Conservation (phyloP, 2,888 invertebrate genomes). For the Norana najaformis region DNA sequence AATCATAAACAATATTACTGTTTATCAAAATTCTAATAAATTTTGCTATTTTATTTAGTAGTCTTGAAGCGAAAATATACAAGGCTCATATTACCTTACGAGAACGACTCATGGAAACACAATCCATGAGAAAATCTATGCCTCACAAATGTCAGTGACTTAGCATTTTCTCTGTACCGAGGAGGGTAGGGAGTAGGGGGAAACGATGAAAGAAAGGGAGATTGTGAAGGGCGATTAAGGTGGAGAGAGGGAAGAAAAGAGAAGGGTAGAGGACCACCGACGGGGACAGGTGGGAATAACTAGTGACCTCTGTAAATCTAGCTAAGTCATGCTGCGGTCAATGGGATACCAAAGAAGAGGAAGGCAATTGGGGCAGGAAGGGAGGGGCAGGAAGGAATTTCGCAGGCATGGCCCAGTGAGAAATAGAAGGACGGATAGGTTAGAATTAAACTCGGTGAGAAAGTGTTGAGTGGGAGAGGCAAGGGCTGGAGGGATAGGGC, state of each 20-base stretch:
- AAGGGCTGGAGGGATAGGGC: not conserved
- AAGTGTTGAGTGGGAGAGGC: not conserved
- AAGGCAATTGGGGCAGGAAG: not conserved
- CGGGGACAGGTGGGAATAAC: not conserved
- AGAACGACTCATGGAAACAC: too few relatives aligned
- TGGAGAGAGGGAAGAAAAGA: too few relatives aligned
- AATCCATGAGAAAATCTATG: not conserved
- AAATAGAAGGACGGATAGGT: not conserved
- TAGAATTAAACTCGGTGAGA: too few relatives aligned
- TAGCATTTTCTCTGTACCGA: not conserved
- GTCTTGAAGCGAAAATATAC: too few relatives aligned
- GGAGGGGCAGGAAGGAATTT: not conserved
- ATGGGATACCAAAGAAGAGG: not conserved
- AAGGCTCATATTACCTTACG: too few relatives aligned
- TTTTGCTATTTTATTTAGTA: too few relatives aligned
- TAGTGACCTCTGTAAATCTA: not conserved
- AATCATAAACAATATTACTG: too few relatives aligned
- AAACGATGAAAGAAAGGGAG: not conserved
- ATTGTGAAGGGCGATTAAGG: not conserved
- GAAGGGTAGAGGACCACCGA: too few relatives aligned
- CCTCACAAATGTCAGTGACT: not conserved
- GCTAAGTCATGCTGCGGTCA: too few relatives aligned
- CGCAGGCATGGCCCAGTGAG: not conserved
- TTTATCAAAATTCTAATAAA: too few relatives aligned
- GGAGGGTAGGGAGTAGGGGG: not conserved